phyloP scores from a whole-genome alignment of 2,888 invertebrate species.

The Apodemia mormo region DNA sequence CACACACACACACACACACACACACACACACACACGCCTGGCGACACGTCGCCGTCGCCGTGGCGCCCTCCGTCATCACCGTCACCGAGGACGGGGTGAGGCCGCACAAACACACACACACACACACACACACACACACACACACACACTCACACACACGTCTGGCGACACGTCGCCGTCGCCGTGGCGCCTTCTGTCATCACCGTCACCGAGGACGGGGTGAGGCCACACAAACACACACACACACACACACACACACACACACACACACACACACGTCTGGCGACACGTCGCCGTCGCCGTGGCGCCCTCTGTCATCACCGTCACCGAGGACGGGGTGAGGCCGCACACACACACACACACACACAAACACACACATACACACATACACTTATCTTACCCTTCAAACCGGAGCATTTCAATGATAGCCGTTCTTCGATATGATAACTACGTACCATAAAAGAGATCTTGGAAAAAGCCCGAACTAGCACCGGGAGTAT shows the following conservation, averaged over 20 bases:
- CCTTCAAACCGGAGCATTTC: too few relatives aligned
- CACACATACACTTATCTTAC: background rate
- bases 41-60: constrained; percentile 93
- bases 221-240: too few relatives aligned
- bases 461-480: too few relatives aligned
- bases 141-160: too few relatives aligned
- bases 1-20: background rate
- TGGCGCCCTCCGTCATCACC: constrained; percentile 96
- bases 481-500: too few relatives aligned
- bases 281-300: constrained; percentile 71
- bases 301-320: constrained; percentile 96
- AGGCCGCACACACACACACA: too few relatives aligned
- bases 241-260: background rate
- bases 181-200: constrained; percentile 97
- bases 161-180: constrained; percentile 93
- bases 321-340: constrained; percentile 75
- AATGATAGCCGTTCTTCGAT: too few relatives aligned
- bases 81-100: constrained; percentile 92
- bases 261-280: background rate
- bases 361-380: background rate
- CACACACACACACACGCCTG: constrained; percentile 75
- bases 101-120: background rate
- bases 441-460: too few relatives aligned
- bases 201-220: constrained; percentile 80
- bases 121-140: too few relatives aligned